Base-by-base conservation (phyloP, 2,113 vertebrate genomes). In the Laterallus jamaicensis region DNA sequence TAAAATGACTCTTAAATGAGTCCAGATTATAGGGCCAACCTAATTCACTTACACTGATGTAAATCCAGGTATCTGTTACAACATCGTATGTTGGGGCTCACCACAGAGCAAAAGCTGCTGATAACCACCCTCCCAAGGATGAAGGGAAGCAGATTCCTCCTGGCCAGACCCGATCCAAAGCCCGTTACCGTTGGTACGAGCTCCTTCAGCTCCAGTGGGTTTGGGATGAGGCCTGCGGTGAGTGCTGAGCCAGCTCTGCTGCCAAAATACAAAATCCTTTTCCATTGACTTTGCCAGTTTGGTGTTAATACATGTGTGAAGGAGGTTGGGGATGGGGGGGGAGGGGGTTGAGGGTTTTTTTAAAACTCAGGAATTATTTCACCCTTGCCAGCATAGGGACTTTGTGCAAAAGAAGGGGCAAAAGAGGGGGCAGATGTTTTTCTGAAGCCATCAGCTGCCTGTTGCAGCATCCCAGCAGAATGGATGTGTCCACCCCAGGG, bases 211-310 rank as follows among this genome's bases (percentile, higher is more conserved):
- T 94, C 67, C 81, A 91, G 92, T 93, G 95, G 96, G 92, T 96
- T 96, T 97, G 96, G 93, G 93, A 91, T 10, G 50, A 79, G 93
- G 96, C 95, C 93, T 26, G 0, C 9, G 6, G 80, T 0, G 2
- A 96, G 77, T 19, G 2, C 81, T 85, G 68, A 87, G 86, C 77
- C 93, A 92, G n/a, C 37, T 89, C 91, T 62, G 80, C 91, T 96
- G 95, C 96, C 96, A 97, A 89, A 96, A 95, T 87, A 1, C 96
- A 96, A 96, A 97, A 94, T 93, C 92, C 91, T 96, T 96, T 97
- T 95, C 96, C 96, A 91, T 66, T 87, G 77, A 70, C 86, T 89
- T 87, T 96, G 95, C 96, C 96, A 96, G 96, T 96, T 95, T 96
- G 95, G 96, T 94, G 95, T 89, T 95, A 95, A 93, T 82, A 89